A percentile compares a stretch with the other conserved stretches of the same genome.
Evolutionary conservation across 2,888 invertebrate species (phyloP).

Genomic region (Mycogona germanica): DNA sequence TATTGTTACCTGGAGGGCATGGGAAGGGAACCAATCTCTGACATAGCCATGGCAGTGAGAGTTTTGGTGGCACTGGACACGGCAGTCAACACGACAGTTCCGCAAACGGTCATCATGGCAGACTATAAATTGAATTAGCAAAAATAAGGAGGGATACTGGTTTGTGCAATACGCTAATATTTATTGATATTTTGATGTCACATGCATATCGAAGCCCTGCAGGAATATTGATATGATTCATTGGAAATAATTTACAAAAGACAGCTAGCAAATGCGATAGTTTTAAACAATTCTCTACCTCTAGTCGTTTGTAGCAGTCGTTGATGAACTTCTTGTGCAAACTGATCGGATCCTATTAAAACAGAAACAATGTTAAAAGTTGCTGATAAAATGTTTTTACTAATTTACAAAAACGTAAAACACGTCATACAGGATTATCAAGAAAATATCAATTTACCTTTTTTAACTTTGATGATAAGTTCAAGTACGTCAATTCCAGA

Average conservation of each 20-base stretch:
- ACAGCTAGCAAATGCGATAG: too few species aligned
- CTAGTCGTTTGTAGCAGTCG: slow-evolving; percentile 37
- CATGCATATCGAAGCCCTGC: too few species aligned
- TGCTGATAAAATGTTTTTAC: not conserved
- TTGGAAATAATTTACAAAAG: too few species aligned
- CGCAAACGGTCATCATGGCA: slow-evolving; percentile 32
- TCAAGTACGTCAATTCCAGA: slow-evolving; percentile 35
- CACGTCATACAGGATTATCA: not conserved
- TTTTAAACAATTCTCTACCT: too few species aligned
- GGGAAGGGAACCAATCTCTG: slow-evolving; percentile 33
- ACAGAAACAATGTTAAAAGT: not conserved
- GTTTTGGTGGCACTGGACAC: slow-evolving; percentile 35
- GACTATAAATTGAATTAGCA: not conserved
- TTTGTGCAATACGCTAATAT: too few species aligned
- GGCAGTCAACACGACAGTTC: slow-evolving; percentile 32
- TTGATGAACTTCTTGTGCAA: slow-evolving; percentile 38
- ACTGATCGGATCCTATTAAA: slow-evolving; percentile 32
- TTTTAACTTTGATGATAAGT: slow-evolving; percentile 34
- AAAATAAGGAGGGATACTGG: too few species aligned
- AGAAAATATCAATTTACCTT: slow-evolving; percentile 25
- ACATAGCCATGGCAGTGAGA: slow-evolving; percentile 34
- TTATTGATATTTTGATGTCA: too few species aligned
- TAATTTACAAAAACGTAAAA: not conserved
- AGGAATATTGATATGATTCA: too few species aligned
- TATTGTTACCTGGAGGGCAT: slow-evolving; percentile 32